Conservation (phyloP, 2,797 vertebrate species). For the Hipposideros larvatus region DNA sequence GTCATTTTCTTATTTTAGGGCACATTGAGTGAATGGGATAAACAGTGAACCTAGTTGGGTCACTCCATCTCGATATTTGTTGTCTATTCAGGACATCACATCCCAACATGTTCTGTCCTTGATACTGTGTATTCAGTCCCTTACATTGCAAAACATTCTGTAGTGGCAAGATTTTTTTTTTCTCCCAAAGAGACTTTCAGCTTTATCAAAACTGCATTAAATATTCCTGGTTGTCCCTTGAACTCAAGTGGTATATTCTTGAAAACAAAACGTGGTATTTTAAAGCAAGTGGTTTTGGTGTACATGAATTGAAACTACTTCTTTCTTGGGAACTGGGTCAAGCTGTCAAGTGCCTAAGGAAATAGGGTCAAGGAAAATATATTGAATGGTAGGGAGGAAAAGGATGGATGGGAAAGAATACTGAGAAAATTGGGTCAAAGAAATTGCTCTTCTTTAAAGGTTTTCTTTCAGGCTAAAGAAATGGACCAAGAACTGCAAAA, state of each 20-base stretch:
- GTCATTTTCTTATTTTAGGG: not conserved
- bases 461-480: not conserved
- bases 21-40: not conserved
- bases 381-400: not conserved
- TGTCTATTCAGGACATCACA: not conserved
- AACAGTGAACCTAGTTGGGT: not conserved
- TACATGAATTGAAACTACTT: not conserved
- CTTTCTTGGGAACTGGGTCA: slow-evolving; percentile 40
- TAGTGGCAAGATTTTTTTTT: not conserved
- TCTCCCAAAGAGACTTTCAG: slow-evolving; percentile 46
- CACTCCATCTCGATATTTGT: not conserved
- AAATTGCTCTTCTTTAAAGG: not conserved
- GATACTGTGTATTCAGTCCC: not conserved
- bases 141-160: not conserved
- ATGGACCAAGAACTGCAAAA: not conserved
- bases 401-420: not conserved
- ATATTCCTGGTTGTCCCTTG: not conserved
- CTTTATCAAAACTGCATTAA: not conserved
- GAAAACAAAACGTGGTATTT: not conserved
- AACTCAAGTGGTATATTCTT: not conserved
- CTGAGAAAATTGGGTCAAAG: not conserved
- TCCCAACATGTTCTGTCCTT: not conserved
- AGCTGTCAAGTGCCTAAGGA: slow-evolving; percentile 8
- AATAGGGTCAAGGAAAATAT: slow-evolving; percentile 6
- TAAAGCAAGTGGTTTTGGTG: slow-evolving; percentile 53